Evolutionary conservation across 2,888 invertebrate species (phyloP).

Genomic region (Euphydryas editha): DNA sequence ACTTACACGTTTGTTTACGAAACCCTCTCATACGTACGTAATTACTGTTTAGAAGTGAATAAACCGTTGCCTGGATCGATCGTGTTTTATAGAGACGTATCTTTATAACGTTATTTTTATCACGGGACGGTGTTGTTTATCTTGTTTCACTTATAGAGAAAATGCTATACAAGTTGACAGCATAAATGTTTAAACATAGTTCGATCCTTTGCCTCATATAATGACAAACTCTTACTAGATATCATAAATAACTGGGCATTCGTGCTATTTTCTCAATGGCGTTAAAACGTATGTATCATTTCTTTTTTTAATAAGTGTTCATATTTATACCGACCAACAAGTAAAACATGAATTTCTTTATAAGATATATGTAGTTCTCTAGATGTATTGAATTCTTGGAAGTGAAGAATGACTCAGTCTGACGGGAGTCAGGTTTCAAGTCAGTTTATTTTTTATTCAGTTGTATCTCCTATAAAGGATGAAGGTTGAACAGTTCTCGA

Average conservation of each 20-base stretch:
- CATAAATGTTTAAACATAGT: slow-evolving; percentile 37
- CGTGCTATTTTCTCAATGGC: slow-evolving; percentile 22
- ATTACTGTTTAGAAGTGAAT: slow-evolving; percentile 14
- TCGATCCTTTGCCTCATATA: slow-evolving; percentile 19
- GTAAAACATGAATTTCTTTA: no score
- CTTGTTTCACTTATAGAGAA: slow-evolving; percentile 27
- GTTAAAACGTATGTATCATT: slow-evolving; percentile 8
- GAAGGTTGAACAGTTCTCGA: slow-evolving; percentile 20
- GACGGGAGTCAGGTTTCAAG: slow-evolving; percentile 22
- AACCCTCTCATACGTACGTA: neutral
- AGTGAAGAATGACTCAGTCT: slow-evolving; percentile 30
- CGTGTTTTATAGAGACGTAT: slow-evolving; percentile 11
- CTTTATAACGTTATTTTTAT: slow-evolving; percentile 8
- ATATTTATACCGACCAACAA: neutral
- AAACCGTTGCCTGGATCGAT: slow-evolving; percentile 17
- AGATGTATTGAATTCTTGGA: slow-evolving; percentile 18
- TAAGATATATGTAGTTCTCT: neutral
- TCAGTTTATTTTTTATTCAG: slow-evolving; percentile 22
- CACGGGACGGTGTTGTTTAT: slow-evolving; percentile 3
- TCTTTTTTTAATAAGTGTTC: neutral
- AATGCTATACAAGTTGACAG: slow-evolving; percentile 33
- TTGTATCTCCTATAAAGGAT: slow-evolving; percentile 26
- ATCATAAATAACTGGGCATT: slow-evolving; percentile 29
- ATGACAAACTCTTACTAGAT: slow-evolving; percentile 16
- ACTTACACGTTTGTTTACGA: slow-evolving; percentile 23